Evolutionary conservation across 1,140 invertebrate species (phyloP).

Genomic region (Bursaphelenchus mucronatus): DNA sequence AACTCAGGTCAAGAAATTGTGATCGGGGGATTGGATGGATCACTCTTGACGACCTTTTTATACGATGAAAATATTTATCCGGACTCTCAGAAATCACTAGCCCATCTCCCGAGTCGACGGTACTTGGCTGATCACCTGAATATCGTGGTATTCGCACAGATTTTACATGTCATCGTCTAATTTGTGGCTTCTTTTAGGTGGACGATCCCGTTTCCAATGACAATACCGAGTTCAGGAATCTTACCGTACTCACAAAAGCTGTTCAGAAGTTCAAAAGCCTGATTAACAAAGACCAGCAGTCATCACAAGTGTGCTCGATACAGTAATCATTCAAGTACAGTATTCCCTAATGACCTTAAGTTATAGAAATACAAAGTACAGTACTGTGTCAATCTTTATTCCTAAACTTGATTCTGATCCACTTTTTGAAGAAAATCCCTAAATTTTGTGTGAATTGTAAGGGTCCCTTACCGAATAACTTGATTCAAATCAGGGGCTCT

Average conservation of each 20-base stretch:
- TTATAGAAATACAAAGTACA: no score
- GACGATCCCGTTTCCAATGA: slow-evolving; percentile 32
- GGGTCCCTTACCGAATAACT: slow-evolving; percentile 32
- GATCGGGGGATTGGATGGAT: slow-evolving; percentile 51
- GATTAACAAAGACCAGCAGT: slow-evolving; percentile 29
- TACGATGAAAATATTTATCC: slow-evolving; percentile 36
- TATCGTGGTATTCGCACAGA: slow-evolving; percentile 12
- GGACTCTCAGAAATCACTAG: slow-evolving; percentile 26
- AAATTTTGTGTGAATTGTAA: neutral
- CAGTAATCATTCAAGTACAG: slow-evolving; percentile 34
- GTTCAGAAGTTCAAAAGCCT: slow-evolving; percentile 46
- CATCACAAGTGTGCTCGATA: slow-evolving; percentile 46
- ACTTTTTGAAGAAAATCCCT: neutral
- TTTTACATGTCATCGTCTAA: slow-evolving; percentile 6
- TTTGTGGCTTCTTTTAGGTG: slow-evolving; percentile 20
- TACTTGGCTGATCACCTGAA: slow-evolving; percentile 47
- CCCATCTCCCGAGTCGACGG: slow-evolving; percentile 35
- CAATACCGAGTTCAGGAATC: slow-evolving; percentile 47
- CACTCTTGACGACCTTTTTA: slow-evolving; percentile 41
- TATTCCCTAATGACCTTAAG: no score
- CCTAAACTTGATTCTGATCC: no score
- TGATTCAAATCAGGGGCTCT: slow-evolving; percentile 41
- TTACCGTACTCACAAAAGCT: slow-evolving; percentile 48
- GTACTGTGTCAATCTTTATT: no score
- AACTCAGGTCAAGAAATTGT: slow-evolving; percentile 38